Evolutionary conservation across 2,113 vertebrate species (phyloP).

Genomic region (Ceyx cyanopectus): DNA sequence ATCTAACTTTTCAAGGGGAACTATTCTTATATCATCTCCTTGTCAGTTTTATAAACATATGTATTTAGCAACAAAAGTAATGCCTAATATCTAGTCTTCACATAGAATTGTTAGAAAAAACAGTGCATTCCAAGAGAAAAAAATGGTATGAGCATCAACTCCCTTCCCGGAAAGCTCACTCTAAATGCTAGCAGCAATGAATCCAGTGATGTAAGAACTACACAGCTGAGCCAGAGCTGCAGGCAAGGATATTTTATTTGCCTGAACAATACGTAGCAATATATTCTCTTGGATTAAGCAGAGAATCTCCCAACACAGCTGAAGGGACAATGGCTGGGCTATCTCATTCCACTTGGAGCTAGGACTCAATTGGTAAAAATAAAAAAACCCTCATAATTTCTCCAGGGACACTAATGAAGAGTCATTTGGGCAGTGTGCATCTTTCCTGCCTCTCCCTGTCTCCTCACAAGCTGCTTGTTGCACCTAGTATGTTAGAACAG

Average conservation of each 20-base stretch:
- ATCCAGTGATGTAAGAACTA: not conserved
- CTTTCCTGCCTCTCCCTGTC: too few species aligned
- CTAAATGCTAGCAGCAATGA: not conserved
- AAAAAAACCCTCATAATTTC: not conserved
- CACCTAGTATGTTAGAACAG: not conserved
- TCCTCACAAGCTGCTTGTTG: not conserved
- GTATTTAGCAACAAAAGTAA: not conserved
- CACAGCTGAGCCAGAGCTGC: not conserved
- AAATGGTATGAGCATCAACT: not conserved
- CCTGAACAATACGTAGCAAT: slow-evolving; percentile 14
- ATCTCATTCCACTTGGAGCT: not conserved
- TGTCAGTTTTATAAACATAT: not conserved
- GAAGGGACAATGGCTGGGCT: slow-evolving; percentile 21
- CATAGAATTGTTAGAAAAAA: not conserved
- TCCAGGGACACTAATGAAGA: too few species aligned
- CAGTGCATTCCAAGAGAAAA: not conserved
- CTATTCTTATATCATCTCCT: not conserved
- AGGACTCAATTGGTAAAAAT: not conserved
- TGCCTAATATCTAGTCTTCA: not conserved
- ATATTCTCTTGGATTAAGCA: not conserved
- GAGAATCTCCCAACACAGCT: slow-evolving; percentile 22
- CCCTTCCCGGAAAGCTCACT: slow-evolving; percentile 20
- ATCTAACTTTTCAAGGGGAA: not conserved
- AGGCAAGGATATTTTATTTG: slow-evolving; percentile 32
- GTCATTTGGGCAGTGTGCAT: too few species aligned